phyloP scores from a whole-genome alignment of 2,888 invertebrate genomes.

The Oligia fasciuncula region DNA sequence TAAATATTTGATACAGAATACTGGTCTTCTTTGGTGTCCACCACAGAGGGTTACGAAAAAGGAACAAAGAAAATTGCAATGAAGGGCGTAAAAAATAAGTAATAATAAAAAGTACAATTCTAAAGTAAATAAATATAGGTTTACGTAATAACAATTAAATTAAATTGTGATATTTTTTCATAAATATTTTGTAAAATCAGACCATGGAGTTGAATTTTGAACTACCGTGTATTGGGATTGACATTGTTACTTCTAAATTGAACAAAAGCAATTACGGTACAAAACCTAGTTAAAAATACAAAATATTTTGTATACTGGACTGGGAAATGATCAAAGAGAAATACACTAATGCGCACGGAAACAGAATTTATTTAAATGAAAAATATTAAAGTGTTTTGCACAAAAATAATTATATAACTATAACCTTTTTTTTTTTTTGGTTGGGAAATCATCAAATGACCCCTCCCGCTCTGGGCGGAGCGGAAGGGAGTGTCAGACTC shows the following conservation, averaged over 20 bases:
- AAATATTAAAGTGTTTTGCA: slow-evolving; percentile 1
- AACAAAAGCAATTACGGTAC: neutral
- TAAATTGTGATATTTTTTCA: too few species aligned
- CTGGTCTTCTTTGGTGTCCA: neutral
- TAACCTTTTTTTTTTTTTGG: too few species aligned
- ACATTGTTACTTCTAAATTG: neutral
- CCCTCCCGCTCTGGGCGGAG: too few species aligned
- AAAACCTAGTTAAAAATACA: slow-evolving; percentile 10
- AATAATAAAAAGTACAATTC: neutral
- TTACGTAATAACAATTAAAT: neutral
- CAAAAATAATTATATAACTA: slow-evolving; percentile 14
- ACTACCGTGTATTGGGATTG: neutral
- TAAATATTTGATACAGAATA: neutral
- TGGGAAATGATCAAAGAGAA: slow-evolving; percentile 21
- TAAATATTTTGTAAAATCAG: neutral
- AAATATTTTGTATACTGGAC: neutral
- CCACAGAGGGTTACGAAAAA: neutral
- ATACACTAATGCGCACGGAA: neutral
- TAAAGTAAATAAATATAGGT: neutral
- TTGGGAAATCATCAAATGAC: too few species aligned
- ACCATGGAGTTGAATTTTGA: neutral
- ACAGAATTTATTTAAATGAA: slow-evolving; percentile 21
- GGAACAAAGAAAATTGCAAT: neutral
- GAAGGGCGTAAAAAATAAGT: neutral
- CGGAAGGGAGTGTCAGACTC: too few species aligned